Evolutionary conservation across 2,888 invertebrate genomes (phyloP), one percentile per base, ranked within the genome.

Genomic region (Phyllotreta striolata): DNA sequence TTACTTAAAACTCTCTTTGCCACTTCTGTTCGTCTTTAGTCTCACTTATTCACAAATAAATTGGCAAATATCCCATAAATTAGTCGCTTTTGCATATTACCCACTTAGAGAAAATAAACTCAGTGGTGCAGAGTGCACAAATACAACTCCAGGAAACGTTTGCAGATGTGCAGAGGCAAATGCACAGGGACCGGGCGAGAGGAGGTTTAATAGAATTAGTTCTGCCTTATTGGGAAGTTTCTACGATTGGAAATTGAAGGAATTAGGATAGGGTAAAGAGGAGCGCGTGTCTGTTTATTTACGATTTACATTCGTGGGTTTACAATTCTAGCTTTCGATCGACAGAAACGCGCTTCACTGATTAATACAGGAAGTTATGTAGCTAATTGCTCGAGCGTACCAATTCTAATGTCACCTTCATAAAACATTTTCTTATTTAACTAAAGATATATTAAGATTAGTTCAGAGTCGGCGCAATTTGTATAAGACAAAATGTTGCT

Each of bases 81-180:
- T n/a, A n/a, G n/a, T n/a, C n/a, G n/a, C n/a, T n/a, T n/a, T n/a
- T n/a, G n/a, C n/a, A n/a, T n/a, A n/a, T n/a, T n/a, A n/a, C n/a
- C n/a, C n/a, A n/a, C n/a, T n/a, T n/a, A n/a, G n/a, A n/a, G n/a
- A n/a, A n/a, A n/a, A n/a, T n/a, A n/a, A n/a, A n/a, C n/a, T n/a
- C 63, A 35, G 63, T 60, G 47, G 66, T 59, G 63, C 66, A 66
- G 55, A 60, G 55, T 66, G 60, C 60, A 60, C 63, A 63, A 63
- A n/a, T 24, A 59, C 39, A 55, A 39, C 39, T 40, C 39, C 54
- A 44, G 13, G 34, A 51, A 47, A 39, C 55, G 55, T 1, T 24
- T 24, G 46, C 41, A 40, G 12, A 54, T 24, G 43, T 41, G 41
- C 55, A 55, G 34, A 55, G 41, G 43, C 14, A 38, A 24, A 12